Percentiles rank a stretch among this genome's conserved stretches.
Evolutionary conservation across 2,113 vertebrate genomes (phyloP).

Genomic region (Sturnira hondurensis): DNA sequence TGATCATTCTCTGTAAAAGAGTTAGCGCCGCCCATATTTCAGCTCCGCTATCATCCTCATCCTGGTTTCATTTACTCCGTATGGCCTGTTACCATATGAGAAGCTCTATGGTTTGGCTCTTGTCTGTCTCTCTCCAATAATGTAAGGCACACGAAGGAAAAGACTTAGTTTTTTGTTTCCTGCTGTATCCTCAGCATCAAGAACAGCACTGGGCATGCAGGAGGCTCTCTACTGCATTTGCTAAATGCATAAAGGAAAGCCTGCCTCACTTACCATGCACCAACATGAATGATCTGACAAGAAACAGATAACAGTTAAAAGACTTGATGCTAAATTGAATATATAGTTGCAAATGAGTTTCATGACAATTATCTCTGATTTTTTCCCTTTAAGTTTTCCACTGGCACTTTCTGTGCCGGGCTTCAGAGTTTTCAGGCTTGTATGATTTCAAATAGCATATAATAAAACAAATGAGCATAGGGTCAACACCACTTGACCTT

Average conservation of each 20-base stretch:
- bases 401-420: neutral
- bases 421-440: conserved; percentile 47
- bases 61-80: neutral
- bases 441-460: conserved; percentile 53
- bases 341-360: conserved; percentile 11
- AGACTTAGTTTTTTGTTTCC: neutral
- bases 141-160: neutral
- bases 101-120: neutral
- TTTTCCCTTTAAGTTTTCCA: neutral
- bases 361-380: neutral
- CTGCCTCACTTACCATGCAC: neutral
- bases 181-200: neutral
- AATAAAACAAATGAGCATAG: conserved; percentile 67
- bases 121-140: neutral
- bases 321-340: neutral
- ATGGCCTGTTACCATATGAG: neutral
- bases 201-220: neutral
- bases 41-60: neutral
- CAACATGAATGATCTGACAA: neutral
- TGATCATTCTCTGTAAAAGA: neutral
- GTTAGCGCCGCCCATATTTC: neutral
- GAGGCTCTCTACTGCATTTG: neutral
- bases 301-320: neutral
- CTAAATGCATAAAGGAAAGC: neutral
- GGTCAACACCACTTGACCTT: conserved; percentile 65